Evolutionary conservation across 2,113 vertebrate genomes (phyloP).

Genomic region (Recurvirostra avosetta): DNA sequence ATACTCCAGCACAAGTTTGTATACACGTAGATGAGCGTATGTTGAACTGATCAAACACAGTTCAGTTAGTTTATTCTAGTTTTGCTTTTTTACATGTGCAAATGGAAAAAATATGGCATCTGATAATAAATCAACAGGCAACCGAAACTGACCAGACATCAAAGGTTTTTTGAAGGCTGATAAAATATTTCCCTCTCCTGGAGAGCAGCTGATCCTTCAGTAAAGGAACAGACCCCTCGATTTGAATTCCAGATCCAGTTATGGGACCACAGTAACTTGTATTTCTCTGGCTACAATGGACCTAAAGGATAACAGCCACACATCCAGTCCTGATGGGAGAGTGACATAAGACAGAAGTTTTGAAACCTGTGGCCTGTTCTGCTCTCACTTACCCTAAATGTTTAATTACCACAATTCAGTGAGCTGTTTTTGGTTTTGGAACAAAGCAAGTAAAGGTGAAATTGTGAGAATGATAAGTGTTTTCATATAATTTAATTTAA

Average conservation of each 20-base stretch:
- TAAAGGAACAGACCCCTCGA: not conserved
- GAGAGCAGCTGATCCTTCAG: not conserved
- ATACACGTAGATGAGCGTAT: not conserved
- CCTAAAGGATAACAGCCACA: not conserved
- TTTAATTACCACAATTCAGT: not conserved
- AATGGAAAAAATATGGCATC: not conserved
- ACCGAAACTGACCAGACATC: not conserved
- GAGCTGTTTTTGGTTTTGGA: not conserved
- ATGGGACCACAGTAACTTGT: not conserved
- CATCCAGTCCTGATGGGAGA: not conserved
- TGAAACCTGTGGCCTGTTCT: not conserved
- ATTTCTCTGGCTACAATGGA: not conserved
- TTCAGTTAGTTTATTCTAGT: not conserved
- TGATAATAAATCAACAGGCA: not conserved
- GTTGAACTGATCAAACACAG: not conserved
- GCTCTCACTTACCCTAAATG: not conserved
- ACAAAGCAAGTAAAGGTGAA: not conserved
- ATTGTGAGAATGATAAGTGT: not conserved
- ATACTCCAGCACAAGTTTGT: not conserved
- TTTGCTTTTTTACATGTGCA: not conserved
- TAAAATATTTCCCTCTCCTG: not conserved
- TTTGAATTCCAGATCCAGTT: not conserved
- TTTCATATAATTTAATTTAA: not conserved
- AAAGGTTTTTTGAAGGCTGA: not conserved
- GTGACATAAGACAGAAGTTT: not conserved